Evolutionary conservation across 2,113 vertebrate species (phyloP).

Genomic region (Irena cyanogastra): DNA sequence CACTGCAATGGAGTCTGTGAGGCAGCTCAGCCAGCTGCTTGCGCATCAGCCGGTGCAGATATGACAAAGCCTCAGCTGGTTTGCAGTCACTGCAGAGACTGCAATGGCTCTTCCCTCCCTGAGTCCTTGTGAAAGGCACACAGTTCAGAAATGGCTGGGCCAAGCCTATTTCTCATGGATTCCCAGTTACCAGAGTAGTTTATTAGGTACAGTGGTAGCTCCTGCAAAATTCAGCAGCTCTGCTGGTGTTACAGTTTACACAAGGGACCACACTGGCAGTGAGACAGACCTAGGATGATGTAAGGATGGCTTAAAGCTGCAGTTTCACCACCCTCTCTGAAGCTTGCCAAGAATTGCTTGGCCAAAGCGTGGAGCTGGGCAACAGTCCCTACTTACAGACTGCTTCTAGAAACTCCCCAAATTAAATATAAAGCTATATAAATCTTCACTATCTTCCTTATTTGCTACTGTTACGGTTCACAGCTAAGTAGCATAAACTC

Average conservation of each 20-base stretch:
- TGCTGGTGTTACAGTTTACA: conserved; percentile 22
- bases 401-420: conserved; percentile 34
- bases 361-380: conserved; percentile 20
- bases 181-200: background rate
- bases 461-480: background rate
- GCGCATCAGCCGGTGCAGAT: background rate
- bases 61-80: background rate
- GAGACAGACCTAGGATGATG: conserved; percentile 10
- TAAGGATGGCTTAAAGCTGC: conserved; percentile 37
- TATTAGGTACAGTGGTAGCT: background rate
- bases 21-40: background rate
- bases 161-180: background rate
- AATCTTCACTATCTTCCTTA: background rate
- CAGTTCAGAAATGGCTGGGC: background rate
- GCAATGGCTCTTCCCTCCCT: background rate
- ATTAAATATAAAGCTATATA: conserved; percentile 27
- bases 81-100: background rate
- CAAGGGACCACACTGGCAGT: background rate
- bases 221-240: conserved; percentile 27
- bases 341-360: conserved; percentile 25
- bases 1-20: background rate
- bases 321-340: conserved; percentile 32
- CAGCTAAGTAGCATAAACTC: background rate
- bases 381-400: background rate
- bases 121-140: background rate